Base-by-base conservation (phyloP, 2,113 vertebrate species). In the Lasiurus borealis region DNA sequence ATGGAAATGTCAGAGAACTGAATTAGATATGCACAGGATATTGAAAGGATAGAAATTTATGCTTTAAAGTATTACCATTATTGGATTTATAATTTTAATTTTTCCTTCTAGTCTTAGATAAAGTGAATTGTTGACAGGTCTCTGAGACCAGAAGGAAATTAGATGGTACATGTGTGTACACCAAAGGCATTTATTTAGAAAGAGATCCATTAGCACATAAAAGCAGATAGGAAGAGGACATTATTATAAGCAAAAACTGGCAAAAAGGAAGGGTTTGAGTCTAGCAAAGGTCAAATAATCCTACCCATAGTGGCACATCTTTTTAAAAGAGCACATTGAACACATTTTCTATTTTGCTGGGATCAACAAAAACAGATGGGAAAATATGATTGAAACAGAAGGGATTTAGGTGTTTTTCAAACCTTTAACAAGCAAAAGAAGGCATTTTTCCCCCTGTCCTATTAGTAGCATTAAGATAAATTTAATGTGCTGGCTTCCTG, bases 391-490 rank as follows among this genome's bases (percentile, higher is more conserved):
- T 54, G 31, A 94, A 96, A 93, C 14, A 83, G 12, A 46, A 52
- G 57, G 83, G 62, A 83, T 93, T 89, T 94, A 78, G 36, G 71
- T 95, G 72, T 91, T 94, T 97, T 84, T 97, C 46, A 92, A 90
- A 95, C 89, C 25, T 71, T 73, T 85, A 97, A 87, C 84, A 97
- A 97, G 96, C 64, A 94, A 92, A 88, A 93, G 93, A 86, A 93
- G 29, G 12, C 12, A 94, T 98, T 97, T 93, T 82, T 54, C 68
- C 25, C 12, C 48, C 71, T 95, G 0, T 95, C 80, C 96, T 95
- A 97, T 98, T 97, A 97, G 91, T 88, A 93, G 69, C 91, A 96
- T 97, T 96, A 97, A 96, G 96, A 96, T 95, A 96, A 96, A 96
- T 97, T 94, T 97, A 95, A 91, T 93, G 73, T 97, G 5, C 92